Conservation (phyloP, 2,888 invertebrate species). For the Coelopa pilipes region DNA sequence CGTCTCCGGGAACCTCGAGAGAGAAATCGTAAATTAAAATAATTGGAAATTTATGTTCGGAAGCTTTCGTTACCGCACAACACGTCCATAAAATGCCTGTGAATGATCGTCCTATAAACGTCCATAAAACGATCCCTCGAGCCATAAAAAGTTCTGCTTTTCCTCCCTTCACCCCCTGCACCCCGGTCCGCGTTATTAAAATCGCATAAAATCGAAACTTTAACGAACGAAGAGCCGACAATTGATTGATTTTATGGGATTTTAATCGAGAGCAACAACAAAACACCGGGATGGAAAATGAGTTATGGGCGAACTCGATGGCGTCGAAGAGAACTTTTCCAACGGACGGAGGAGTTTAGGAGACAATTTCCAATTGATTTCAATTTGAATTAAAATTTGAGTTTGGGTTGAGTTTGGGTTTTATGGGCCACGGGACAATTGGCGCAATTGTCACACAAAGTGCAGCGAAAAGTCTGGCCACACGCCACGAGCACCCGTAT, state of each 20-base stretch:
- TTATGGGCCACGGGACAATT: conserved; percentile 47
- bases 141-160: background rate
- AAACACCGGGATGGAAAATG: conserved; percentile 8
- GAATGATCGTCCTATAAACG: no score
- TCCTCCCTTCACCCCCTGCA: background rate
- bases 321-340: conserved; percentile 19
- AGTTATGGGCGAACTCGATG: conserved; percentile 32
- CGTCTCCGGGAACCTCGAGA: no score
- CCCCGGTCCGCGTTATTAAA: conserved; percentile 10
- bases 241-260: conserved; percentile 31
- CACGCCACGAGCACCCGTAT: conserved; percentile 41
- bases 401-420: no score
- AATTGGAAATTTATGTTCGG: no score
- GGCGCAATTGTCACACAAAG: background rate
- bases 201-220: conserved; percentile 26
- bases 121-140: no score
- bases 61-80: no score
- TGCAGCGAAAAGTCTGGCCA: conserved; percentile 20
- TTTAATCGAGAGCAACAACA: conserved; percentile 30
- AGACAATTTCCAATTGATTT: conserved; percentile 49
- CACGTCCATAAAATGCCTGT: no score
- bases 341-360: background rate
- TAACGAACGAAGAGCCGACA: background rate
- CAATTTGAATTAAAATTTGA: conserved; percentile 57
- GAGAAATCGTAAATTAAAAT: no score